A percentile compares a stretch with the other conserved stretches of the same genome.
Conservation (phyloP, 2,888 invertebrate genomes). For the Andrena haemorrhoa region DNA sequence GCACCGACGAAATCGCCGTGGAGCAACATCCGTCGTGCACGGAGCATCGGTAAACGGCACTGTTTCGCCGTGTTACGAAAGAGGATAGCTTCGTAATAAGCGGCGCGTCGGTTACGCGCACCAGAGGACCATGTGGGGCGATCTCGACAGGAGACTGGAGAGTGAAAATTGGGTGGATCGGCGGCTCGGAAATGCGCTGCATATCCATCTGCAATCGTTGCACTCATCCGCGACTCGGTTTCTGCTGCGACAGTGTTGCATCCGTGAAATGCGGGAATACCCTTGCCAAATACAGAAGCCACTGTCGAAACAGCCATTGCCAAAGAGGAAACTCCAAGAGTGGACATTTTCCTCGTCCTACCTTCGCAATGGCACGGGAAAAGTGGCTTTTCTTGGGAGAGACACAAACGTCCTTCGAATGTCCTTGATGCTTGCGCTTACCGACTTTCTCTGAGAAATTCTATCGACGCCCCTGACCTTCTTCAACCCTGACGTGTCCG, state of each 20-base stretch:
- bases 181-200: background rate
- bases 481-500: background rate
- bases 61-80: constrained; percentile 25
- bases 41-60: constrained; percentile 5
- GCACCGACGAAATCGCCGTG: background rate
- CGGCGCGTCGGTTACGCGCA: constrained; percentile 27
- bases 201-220: background rate
- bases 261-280: background rate
- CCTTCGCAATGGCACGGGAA: background rate
- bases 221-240: too few species aligned
- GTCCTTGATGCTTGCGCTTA: constrained; percentile 1
- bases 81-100: constrained; percentile 20
- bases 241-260: background rate
- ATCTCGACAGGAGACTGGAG: constrained; percentile 14
- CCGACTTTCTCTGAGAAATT: constrained; percentile 8
- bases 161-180: constrained; percentile 34
- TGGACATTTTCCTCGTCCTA: background rate
- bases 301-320: background rate
- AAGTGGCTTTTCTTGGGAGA: background rate
- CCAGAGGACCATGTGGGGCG: constrained; percentile 11
- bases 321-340: background rate
- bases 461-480: constrained; percentile 6
- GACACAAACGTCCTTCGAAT: background rate
- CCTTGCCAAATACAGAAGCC: background rate
- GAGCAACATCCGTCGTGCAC: background rate